A percentile compares a stretch with the other conserved stretches of the same genome.
phyloP scores from a whole-genome alignment of 2,113 vertebrate species.

The Ageneiosus marmoratus region DNA sequence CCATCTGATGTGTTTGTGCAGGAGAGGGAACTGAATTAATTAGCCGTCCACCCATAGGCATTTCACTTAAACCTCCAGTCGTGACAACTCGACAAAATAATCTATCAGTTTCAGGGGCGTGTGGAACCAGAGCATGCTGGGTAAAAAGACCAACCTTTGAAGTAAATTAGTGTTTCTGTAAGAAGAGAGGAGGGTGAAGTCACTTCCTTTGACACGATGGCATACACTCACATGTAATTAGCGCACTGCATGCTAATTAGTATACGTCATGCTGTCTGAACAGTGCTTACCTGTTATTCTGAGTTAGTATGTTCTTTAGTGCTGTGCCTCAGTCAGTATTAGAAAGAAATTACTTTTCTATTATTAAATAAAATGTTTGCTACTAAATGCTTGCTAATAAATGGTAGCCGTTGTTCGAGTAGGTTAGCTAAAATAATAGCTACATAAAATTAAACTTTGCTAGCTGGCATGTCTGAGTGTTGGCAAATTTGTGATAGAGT shows the following conservation, averaged over 20 bases:
- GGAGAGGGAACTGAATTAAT: conserved; percentile 61
- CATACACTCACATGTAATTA: conserved; percentile 14
- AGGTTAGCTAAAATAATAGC: not conserved
- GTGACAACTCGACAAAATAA: conserved; percentile 53
- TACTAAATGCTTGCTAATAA: not conserved
- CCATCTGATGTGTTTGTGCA: conserved; percentile 38
- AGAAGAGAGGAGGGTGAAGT: conserved; percentile 17
- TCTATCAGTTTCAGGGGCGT: conserved; percentile 46
- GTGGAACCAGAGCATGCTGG: conserved; percentile 26
- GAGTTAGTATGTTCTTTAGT: not conserved
- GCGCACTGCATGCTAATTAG: not conserved
- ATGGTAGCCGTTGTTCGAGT: too few species aligned
- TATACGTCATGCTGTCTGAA: not conserved
- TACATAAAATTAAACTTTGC: not conserved
- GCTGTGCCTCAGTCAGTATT: not conserved
- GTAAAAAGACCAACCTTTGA: not conserved
- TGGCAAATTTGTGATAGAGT: not conserved
- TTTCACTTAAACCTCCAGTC: conserved; percentile 50
- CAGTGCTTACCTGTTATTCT: too few species aligned
- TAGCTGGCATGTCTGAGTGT: not conserved
- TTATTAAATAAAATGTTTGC: not conserved
- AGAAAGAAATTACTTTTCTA: not conserved
- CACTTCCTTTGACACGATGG: conserved; percentile 15
- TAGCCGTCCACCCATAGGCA: conserved; percentile 58
- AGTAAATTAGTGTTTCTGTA: conserved; percentile 32